These are phyloP conservation scores for Synergus umbraculus DNA, from an alignment of 2,888 invertebrate genomes.

Conservation along the genomic window DNA sequence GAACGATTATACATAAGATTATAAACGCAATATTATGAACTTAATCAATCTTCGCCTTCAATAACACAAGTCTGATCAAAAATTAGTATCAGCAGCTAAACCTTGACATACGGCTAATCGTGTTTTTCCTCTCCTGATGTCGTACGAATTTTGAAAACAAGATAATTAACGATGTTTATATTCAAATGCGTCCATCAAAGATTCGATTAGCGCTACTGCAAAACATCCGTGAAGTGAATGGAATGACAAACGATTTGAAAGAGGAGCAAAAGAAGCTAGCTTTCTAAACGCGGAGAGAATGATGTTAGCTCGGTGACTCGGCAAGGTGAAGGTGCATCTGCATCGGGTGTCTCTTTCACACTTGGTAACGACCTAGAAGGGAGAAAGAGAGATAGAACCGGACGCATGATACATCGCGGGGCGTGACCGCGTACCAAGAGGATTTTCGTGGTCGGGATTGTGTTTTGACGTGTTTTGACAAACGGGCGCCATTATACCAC, in stretches of 20 bases:
- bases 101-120: constrained; percentile 4
- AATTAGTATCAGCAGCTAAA: neutral
- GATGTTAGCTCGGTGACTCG: constrained; percentile 55
- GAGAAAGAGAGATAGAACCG: constrained; percentile 39
- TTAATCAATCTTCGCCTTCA: too few relatives aligned
- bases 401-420: constrained; percentile 72
- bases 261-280: constrained; percentile 34
- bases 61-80: neutral
- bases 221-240: constrained; percentile 27
- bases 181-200: neutral
- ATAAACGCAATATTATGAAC: neutral
- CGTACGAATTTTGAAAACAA: constrained; percentile 13
- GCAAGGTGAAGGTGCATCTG: constrained; percentile 49
- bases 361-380: constrained; percentile 39
- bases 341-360: constrained; percentile 35
- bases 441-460: constrained; percentile 69
- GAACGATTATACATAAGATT: neutral
- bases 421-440: constrained; percentile 68
- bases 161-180: constrained; percentile 8
- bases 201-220: constrained; percentile 39
- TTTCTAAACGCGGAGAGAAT: constrained; percentile 52
- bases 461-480: constrained; percentile 78
- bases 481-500: constrained; percentile 75
- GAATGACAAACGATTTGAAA: constrained; percentile 35
- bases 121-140: neutral